Percentiles rank a stretch among this genome's conserved stretches.
These are phyloP conservation scores for Diadophis punctatus DNA, from an alignment of 2,113 vertebrate genomes.

Conservation along the genomic window DNA sequence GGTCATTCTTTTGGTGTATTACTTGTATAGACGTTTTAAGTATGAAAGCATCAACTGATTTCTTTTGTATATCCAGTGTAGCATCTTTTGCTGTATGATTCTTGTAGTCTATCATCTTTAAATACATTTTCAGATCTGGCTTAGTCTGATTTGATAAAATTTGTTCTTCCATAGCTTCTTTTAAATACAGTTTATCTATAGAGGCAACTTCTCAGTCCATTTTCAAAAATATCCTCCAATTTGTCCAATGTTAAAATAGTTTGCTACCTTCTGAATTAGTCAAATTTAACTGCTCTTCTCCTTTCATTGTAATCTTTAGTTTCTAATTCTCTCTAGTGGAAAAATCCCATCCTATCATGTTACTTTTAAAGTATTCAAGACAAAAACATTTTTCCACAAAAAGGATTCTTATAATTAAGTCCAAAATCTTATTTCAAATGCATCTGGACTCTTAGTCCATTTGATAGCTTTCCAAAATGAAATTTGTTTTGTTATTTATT, in stretches of 20 bases:
- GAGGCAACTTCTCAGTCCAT: background rate
- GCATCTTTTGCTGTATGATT: background rate
- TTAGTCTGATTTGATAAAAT: background rate
- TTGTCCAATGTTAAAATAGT: background rate
- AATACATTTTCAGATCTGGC: background rate
- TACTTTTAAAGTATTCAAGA: background rate
- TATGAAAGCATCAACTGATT: background rate
- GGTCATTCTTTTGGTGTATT: background rate
- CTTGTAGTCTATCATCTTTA: background rate
- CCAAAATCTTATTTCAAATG: background rate
- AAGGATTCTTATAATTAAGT: background rate
- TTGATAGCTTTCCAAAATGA: background rate
- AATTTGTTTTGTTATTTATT: background rate
- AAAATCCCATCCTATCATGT: background rate
- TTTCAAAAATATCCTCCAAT: background rate
- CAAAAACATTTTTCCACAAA: background rate
- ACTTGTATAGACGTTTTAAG: background rate
- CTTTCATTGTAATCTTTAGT: background rate
- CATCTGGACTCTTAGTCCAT: background rate
- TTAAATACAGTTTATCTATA: background rate
- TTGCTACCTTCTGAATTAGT: background rate
- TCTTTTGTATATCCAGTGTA: background rate
- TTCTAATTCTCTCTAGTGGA: background rate
- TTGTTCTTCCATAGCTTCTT: background rate
- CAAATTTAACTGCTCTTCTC: background rate